Evolutionary conservation across 2,113 vertebrate species (phyloP), one percentile per base, ranked within the genome.

Genomic region (Hemicordylus capensis): DNA sequence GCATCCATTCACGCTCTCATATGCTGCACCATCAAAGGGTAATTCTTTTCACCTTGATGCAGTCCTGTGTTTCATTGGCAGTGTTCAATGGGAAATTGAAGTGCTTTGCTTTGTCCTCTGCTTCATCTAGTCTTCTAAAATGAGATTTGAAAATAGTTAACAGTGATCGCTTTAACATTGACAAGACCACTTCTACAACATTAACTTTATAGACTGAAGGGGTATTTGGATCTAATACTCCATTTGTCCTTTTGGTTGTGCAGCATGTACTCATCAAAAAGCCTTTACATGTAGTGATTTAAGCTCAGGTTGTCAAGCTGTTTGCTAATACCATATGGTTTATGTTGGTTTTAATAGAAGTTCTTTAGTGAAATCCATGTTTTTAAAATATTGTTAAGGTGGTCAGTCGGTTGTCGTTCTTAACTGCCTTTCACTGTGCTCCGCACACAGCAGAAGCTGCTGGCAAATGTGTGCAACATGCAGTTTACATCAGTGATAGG

Each of bases 271-370:
- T 83, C 46, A 76, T 77, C 83, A 46, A 74, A 37, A 11, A 24
- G 84, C 83, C 78, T 89, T 90, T 90, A 22, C 85, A 0, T 37
- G 2, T 42, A 26, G 37, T 66, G 90, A 51, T 26, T 70, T 88
- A 54, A 84, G 48, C 22, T 84, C 5, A 80, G 83, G 3, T 2
- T 48, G 20, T 69, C 34, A 75, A 89, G 17, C 22, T 79, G 2
- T 48, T 92, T 92, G 72, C 70, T 89, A 80, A 90, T 93, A 90
- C 76, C 2, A 82, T 59, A 84, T 79, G 20, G n/a, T 88, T 90
- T 90, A 69, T 87, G 48, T 85, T 87, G 88, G 59, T 26, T 93
- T 88, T 93, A 80, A 81, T 58, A n/a, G 75, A 89, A 58, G 77
- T 88, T 86, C 1, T 74, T 92, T 70, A 76, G 31, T 69, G 76